Conservation (phyloP, 2,113 vertebrate species). For the Colius striatus region DNA sequence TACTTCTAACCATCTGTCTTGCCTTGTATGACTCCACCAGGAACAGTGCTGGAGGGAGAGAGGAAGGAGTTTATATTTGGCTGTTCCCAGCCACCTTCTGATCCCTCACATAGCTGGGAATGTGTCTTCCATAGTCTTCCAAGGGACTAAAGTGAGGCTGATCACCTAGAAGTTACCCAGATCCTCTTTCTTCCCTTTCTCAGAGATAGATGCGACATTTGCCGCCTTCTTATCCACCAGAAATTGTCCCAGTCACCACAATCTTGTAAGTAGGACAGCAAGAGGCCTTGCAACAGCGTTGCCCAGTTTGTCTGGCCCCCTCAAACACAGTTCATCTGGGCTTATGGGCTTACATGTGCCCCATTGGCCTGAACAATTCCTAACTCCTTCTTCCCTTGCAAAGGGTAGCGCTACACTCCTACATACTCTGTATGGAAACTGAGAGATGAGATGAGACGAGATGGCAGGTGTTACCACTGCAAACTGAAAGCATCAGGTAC, state of each 20-base stretch:
- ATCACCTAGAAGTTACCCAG: not conserved
- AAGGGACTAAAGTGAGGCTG: not conserved
- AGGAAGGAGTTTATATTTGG: not conserved
- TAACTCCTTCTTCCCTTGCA: not conserved
- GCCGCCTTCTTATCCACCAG: rapidly evolving
- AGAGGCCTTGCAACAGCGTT: not conserved
- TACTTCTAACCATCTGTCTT: not conserved
- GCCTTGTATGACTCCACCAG: not conserved
- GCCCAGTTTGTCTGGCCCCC: not conserved
- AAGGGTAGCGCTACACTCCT: not conserved
- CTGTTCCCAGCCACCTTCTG: not conserved
- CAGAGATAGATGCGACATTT: not conserved
- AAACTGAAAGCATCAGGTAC: not conserved
- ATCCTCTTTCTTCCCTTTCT: not conserved
- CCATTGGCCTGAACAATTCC: not conserved
- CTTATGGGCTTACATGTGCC: not conserved
- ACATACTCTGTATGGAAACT: not conserved
- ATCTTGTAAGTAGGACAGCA: not conserved
- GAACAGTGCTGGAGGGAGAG: not conserved
- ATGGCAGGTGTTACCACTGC: not conserved
- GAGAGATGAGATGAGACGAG: not conserved
- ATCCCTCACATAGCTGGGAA: not conserved
- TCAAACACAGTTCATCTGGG: not conserved
- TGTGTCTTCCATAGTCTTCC: not conserved
- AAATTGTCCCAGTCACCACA: not conserved